Percentiles rank a stretch among this genome's conserved stretches.
Conservation (phyloP, 1,140 invertebrate species). For the Scaptomyza montana region DNA sequence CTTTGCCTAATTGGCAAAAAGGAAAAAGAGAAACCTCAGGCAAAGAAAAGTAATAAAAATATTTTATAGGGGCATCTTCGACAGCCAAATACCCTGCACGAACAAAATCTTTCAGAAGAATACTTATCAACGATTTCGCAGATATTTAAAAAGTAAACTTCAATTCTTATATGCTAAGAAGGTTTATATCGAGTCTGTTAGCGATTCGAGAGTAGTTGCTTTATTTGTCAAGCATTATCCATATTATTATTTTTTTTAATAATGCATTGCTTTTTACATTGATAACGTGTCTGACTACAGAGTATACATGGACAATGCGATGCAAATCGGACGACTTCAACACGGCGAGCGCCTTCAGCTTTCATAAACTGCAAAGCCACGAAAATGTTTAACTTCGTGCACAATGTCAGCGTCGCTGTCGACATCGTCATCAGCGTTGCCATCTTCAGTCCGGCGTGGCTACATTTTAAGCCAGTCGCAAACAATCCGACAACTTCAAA, state of each 20-base stretch:
- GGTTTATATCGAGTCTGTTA: too few species aligned
- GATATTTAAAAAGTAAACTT: too few species aligned
- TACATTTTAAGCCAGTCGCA: slow-evolving; percentile 43
- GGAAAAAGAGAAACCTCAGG: slow-evolving; percentile 11
- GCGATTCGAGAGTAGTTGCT: too few species aligned
- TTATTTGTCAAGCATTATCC: too few species aligned
- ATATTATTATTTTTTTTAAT: too few species aligned
- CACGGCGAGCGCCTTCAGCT: slow-evolving; percentile 39
- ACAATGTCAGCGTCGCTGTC: slow-evolving; percentile 67
- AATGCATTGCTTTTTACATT: neutral
- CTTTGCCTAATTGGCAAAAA: slow-evolving; percentile 70
- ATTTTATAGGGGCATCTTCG: neutral
- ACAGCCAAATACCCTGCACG: neutral
- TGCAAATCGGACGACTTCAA: slow-evolving; percentile 23
- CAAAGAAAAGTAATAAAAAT: neutral
- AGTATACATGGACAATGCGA: neutral
- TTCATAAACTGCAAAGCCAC: slow-evolving; percentile 70
- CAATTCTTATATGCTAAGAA: too few species aligned
- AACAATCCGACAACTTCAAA: slow-evolving; percentile 60
- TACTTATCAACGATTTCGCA: too few species aligned
- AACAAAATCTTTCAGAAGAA: neutral
- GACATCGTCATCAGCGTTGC: slow-evolving; percentile 50
- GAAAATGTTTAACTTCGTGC: slow-evolving; percentile 69
- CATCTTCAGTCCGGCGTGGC: slow-evolving; percentile 32
- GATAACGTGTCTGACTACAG: neutral